phyloP scores from a whole-genome alignment of 2,113 vertebrate genomes.

The Dicentrarchus labrax region DNA sequence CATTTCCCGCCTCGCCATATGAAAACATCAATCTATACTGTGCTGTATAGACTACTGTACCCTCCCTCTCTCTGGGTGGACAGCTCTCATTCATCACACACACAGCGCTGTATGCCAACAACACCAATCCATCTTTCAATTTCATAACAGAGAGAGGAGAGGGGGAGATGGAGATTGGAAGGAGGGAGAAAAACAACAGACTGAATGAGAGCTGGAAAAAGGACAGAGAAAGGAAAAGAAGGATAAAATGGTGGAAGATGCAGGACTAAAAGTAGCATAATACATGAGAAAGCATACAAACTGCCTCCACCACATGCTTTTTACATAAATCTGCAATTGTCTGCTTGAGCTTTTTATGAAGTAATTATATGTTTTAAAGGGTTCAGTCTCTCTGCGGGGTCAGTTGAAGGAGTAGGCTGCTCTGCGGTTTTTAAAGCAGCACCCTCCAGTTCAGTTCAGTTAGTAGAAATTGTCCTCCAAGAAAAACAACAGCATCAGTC shows the following conservation, averaged over 20 bases:
- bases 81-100: conserved; percentile 80
- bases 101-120: conserved; percentile 59
- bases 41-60: conserved; percentile 65
- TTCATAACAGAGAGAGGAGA: conserved; percentile 76
- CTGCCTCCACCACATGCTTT: background rate
- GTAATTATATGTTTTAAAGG: conserved; percentile 7
- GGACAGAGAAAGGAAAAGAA: background rate
- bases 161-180: conserved; percentile 69
- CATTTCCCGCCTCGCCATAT: conserved; percentile 46
- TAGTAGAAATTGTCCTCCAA: background rate
- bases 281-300: background rate
- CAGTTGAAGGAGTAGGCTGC: background rate
- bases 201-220: conserved; percentile 31
- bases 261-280: background rate
- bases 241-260: background rate
- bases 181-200: conserved; percentile 55
- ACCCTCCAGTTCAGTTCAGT: background rate
- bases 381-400: background rate
- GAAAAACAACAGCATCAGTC: background rate
- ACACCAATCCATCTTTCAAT: conserved; percentile 75
- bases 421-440: too few species aligned
- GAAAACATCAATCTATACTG: conserved; percentile 75
- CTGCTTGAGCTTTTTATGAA: conserved; percentile 2
- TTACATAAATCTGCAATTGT: conserved; percentile 22
- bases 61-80: conserved; percentile 62